Conservation (phyloP, 2,797 vertebrate genomes). For the Discoglossus pictus region DNA sequence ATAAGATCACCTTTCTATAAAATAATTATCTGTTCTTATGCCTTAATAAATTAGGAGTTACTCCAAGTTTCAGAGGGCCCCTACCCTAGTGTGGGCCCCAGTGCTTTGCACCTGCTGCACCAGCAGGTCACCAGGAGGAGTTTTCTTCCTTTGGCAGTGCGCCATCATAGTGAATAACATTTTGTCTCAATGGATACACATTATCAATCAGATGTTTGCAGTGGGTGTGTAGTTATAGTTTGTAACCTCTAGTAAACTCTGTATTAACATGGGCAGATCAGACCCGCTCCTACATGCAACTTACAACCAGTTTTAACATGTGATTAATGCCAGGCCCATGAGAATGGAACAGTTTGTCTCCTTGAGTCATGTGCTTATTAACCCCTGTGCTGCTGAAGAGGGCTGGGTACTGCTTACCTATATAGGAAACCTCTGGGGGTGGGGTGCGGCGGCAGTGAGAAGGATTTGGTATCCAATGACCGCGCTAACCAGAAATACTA, state of each 20-base stretch:
- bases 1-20: too few species aligned
- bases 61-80: too few species aligned
- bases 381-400: not conserved
- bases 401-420: not conserved
- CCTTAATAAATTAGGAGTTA: too few species aligned
- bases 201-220: conserved; percentile 11
- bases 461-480: not conserved
- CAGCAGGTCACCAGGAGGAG: too few species aligned
- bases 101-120: too few species aligned
- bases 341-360: not conserved
- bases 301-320: conserved; percentile 31
- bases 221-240: conserved; percentile 27
- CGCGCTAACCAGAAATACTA: conserved; percentile 26
- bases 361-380: conserved; percentile 1
- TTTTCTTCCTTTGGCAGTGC: too few species aligned
- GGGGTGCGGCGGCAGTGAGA: too few species aligned
- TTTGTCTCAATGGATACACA: too few species aligned
- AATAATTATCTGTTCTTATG: too few species aligned
- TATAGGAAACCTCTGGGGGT: not conserved
- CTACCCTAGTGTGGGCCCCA: too few species aligned
- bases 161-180: too few species aligned
- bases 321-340: conserved; percentile 1
- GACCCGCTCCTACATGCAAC: not conserved
- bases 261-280: conserved; percentile 1
- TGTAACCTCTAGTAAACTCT: conserved; percentile 47